Evolutionary conservation across 2,797 vertebrate genomes (phyloP).

Genomic region (Manis pentadactyla): DNA sequence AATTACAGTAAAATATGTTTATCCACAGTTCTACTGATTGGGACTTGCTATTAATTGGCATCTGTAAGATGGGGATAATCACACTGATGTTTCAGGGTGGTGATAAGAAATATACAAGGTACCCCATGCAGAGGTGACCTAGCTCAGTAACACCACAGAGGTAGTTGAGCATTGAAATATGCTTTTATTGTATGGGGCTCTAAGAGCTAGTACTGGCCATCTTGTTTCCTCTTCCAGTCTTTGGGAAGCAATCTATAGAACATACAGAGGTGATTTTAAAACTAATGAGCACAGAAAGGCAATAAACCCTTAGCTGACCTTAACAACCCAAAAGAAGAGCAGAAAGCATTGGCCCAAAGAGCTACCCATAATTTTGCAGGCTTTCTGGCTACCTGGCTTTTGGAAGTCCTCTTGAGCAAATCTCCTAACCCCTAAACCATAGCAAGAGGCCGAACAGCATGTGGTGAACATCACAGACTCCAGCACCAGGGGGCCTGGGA

Average conservation of each 20-base stretch:
- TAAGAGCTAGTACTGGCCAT: background rate
- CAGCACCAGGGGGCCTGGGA: background rate
- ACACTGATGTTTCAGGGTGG: background rate
- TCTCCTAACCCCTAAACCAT: background rate
- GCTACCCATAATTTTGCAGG: background rate
- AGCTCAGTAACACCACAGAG: background rate
- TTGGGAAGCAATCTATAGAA: background rate
- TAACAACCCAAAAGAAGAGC: background rate
- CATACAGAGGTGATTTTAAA: background rate
- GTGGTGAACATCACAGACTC: background rate
- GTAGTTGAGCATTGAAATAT: background rate
- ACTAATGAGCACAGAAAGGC: constrained; percentile 38
- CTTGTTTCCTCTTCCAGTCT: background rate
- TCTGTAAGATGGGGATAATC: constrained; percentile 50
- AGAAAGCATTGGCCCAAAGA: background rate
- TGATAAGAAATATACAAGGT: background rate
- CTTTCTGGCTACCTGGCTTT: background rate
- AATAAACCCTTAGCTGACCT: background rate
- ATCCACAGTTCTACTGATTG: background rate
- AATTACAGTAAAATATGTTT: constrained; percentile 49
- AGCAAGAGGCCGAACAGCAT: background rate
- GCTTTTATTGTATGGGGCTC: background rate
- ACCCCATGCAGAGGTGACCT: background rate
- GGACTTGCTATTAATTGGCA: constrained; percentile 24
- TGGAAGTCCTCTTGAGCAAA: background rate